Percentiles rank a stretch among this genome's conserved stretches.
Conservation (phyloP, 2,113 vertebrate genomes). For the Plecturocebus donacophilus region DNA sequence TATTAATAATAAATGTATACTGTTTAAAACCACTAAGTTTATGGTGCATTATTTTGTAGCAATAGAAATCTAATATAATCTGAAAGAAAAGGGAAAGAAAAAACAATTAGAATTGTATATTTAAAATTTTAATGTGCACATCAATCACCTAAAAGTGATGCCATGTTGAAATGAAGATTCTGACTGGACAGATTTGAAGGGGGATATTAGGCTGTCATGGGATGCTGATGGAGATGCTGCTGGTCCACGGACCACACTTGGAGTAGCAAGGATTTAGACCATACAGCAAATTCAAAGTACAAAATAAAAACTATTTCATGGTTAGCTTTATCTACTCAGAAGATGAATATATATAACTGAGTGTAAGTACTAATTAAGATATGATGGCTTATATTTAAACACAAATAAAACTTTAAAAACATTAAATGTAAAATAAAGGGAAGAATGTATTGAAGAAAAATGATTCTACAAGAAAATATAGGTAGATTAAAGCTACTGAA, state of each 20-base stretch:
- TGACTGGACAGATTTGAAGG: background rate
- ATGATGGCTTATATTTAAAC: background rate
- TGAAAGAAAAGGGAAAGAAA: background rate
- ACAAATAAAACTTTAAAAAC: background rate
- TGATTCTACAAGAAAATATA: background rate
- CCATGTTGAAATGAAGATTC: background rate
- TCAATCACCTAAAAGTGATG: background rate
- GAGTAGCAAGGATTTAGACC: background rate
- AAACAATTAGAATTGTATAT: background rate
- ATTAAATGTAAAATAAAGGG: background rate
- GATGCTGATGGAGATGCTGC: background rate
- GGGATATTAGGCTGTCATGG: fast-evolving
- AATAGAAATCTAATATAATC: background rate
- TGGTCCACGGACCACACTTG: background rate
- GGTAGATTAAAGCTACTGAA: background rate
- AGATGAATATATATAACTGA: background rate
- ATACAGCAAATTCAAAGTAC: background rate
- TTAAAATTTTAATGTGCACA: background rate
- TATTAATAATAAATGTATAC: background rate
- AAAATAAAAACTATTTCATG: background rate
- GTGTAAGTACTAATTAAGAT: background rate
- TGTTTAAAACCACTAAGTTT: background rate
- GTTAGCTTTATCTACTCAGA: background rate
- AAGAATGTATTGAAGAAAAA: background rate
- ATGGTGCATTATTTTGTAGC: background rate